These are phyloP conservation scores for Cephalotes varians DNA, from an alignment of 2,888 invertebrate species.

Conservation along the genomic window DNA sequence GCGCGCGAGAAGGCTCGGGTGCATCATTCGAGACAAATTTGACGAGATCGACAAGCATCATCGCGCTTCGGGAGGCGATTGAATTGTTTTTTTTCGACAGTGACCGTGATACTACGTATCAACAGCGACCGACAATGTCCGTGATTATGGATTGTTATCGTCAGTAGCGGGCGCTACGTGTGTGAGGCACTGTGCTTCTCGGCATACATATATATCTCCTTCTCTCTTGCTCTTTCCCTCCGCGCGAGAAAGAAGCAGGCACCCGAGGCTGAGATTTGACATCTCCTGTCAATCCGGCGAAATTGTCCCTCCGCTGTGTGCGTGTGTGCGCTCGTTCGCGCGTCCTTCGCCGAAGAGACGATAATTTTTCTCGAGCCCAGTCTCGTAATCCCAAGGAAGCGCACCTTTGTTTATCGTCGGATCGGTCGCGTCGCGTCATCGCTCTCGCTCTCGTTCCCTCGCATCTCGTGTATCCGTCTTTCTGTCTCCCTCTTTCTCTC, in stretches of 20 bases:
- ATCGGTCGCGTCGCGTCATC: not conserved
- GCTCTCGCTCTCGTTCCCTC: not conserved
- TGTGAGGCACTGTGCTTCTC: conserved; percentile 50
- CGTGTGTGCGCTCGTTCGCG: not conserved
- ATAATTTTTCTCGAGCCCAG: not conserved
- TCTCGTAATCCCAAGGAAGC: not conserved
- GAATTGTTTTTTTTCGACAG: conserved; percentile 55
- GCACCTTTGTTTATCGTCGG: conserved; percentile 27
- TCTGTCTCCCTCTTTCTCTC: not conserved
- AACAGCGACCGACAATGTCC: conserved; percentile 78
- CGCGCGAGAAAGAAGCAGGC: not conserved
- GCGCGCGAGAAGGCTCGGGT: conserved; percentile 49
- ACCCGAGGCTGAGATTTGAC: not conserved
- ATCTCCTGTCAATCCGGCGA: not conserved
- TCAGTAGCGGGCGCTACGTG: conserved; percentile 79
- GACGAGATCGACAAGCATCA: conserved; percentile 17
- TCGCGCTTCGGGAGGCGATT: not conserved
- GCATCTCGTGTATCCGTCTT: not conserved
- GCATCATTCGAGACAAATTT: conserved; percentile 37
- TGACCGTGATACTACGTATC: conserved; percentile 63
- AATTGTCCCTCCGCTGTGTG: not conserved
- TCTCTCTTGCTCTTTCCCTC: not conserved
- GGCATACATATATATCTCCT: not conserved
- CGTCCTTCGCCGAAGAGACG: conserved; percentile 29
- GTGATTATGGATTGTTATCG: conserved; percentile 84